These are phyloP conservation scores for Drosophila mercatorum DNA, from an alignment of 2,888 invertebrate species.

Conservation along the genomic window DNA sequence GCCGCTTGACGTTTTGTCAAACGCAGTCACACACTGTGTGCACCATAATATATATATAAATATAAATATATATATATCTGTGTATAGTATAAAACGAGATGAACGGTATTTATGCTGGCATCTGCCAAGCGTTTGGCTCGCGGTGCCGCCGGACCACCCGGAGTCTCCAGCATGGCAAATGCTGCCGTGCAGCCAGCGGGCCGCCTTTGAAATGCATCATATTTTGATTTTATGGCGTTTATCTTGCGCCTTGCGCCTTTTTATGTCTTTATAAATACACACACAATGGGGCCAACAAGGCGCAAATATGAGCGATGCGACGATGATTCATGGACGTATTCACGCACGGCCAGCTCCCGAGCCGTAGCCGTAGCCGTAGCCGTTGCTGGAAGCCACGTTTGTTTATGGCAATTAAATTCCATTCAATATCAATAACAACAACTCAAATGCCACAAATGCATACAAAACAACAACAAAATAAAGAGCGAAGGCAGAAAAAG, in stretches of 20 bases:
- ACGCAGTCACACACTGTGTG: conserved; percentile 57
- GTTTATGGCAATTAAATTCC: conserved; percentile 78
- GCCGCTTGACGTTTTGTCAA: conserved; percentile 71
- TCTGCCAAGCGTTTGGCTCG: conserved; percentile 15
- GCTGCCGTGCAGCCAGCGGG: conserved; percentile 32
- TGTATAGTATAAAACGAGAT: neutral
- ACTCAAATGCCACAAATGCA: conserved; percentile 19
- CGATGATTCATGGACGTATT: conserved; percentile 30
- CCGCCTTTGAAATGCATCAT: conserved; percentile 72
- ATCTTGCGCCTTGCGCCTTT: conserved; percentile 58
- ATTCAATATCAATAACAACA: conserved; percentile 60
- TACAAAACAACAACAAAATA: conserved; percentile 10
- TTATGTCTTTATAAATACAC: conserved; percentile 78
- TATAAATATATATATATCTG: neutral
- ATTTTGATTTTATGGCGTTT: conserved; percentile 65
- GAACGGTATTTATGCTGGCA: conserved; percentile 32
- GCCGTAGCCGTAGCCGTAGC: conserved; percentile 1
- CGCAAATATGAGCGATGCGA: conserved; percentile 38
- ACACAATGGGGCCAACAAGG: conserved; percentile 39
- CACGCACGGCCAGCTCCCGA: conserved; percentile 14
- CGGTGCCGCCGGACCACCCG: conserved; percentile 54
- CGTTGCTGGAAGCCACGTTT: conserved; percentile 40
- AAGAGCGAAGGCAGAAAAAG: neutral
- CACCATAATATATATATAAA: conserved; percentile 15
- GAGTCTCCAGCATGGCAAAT: conserved; percentile 10